These are phyloP conservation scores for Ctenopoma multispine DNA, from an alignment of 2,797 vertebrate genomes.

Conservation along the genomic window DNA sequence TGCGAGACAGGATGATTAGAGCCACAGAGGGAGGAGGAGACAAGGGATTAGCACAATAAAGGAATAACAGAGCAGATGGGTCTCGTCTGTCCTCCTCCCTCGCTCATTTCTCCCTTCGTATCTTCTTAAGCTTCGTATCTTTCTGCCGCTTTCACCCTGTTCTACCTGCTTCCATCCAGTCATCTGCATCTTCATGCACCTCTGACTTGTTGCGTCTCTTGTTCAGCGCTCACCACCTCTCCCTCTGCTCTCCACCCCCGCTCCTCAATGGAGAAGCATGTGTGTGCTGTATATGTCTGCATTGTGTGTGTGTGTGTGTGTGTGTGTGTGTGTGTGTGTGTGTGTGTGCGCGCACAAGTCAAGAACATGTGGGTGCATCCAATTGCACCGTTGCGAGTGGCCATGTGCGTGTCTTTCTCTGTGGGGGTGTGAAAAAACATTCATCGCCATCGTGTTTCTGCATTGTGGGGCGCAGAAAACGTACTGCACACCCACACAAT, in stretches of 20 bases:
- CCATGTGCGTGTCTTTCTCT: constrained; percentile 66
- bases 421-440: constrained; percentile 78
- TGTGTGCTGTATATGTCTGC: constrained; percentile 52
- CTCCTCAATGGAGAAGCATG: constrained; percentile 62
- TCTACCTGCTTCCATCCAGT: neutral
- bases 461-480: neutral
- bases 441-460: constrained; percentile 32
- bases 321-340: neutral
- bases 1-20: constrained; percentile 36
- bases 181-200: constrained; percentile 22
- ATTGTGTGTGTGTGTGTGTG: no score
- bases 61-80: constrained; percentile 52
- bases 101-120: neutral
- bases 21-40: constrained; percentile 23
- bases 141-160: neutral
- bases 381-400: constrained; percentile 58
- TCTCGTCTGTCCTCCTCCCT: neutral
- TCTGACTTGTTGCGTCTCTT: constrained; percentile 65
- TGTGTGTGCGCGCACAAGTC: constrained; percentile 25
- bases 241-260: constrained; percentile 64
- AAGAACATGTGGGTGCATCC: constrained; percentile 78
- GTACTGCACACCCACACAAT: constrained; percentile 2
- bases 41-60: constrained; percentile 44
- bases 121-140: no score
- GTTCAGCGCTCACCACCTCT: constrained; percentile 41